Conservation (phyloP, 2,797 vertebrate genomes). For the Phoxinus dragarum region DNA sequence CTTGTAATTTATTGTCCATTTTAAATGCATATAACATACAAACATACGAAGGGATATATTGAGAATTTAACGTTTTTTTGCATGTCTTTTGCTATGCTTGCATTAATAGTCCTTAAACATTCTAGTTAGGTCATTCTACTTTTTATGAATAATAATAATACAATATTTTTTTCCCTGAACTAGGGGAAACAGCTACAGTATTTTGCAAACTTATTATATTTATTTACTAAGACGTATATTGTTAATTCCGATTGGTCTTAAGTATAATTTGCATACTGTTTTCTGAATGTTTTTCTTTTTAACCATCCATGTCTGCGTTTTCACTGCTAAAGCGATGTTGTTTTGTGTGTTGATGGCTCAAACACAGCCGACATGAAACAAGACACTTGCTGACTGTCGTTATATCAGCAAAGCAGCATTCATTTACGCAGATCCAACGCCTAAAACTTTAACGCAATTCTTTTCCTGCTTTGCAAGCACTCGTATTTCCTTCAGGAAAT, state of each 20-base stretch:
- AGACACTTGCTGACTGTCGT: background rate
- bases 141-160: background rate
- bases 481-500: constrained; percentile 38
- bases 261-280: background rate
- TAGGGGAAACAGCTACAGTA: background rate
- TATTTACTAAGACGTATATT: background rate
- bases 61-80: background rate
- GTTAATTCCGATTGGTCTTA: background rate
- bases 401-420: background rate
- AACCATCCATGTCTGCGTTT: background rate
- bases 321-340: background rate
- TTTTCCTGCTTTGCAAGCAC: constrained; percentile 33
- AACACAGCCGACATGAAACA: constrained; percentile 4
- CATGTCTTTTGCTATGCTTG: background rate
- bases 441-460: constrained; percentile 34
- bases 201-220: background rate
- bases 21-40: background rate
- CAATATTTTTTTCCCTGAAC: background rate
- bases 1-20: background rate
- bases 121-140: background rate
- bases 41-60: background rate
- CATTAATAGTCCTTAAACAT: background rate
- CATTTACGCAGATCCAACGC: constrained; percentile 9
- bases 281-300: constrained; percentile 16
- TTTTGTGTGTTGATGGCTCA: constrained; percentile 8